A percentile compares a stretch with the other conserved stretches of the same genome.
Evolutionary conservation across 1,140 invertebrate genomes (phyloP).

Genomic region (Diprion similis): DNA sequence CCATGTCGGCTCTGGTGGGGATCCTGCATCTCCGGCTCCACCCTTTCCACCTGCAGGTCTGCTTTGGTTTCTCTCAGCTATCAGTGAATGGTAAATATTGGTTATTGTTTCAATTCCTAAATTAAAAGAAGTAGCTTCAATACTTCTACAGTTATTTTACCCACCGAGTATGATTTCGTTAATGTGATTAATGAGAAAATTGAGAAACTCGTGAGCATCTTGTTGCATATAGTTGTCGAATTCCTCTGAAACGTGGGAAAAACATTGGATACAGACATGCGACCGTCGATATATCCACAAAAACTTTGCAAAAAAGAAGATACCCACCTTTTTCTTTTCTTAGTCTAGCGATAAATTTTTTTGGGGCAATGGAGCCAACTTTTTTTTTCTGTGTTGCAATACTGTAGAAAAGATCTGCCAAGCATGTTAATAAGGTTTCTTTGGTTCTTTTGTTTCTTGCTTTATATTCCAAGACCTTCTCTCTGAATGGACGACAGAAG

Average conservation of each 20-base stretch:
- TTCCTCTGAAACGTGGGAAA: constrained; percentile 76
- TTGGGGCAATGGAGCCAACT: constrained; percentile 98
- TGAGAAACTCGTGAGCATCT: constrained; percentile 99
- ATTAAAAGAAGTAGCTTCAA: not conserved
- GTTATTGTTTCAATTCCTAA: constrained; percentile 14
- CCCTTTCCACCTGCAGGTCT: constrained; percentile 61
- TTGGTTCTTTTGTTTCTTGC: constrained; percentile 97
- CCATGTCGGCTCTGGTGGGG: constrained; percentile 92
- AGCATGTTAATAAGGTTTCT: constrained; percentile 96
- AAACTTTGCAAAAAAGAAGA: no score
- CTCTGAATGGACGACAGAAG: constrained; percentile 98
- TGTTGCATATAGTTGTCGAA: constrained; percentile 99
- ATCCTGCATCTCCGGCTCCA: constrained; percentile 52
- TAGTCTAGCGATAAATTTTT: constrained; percentile 98
- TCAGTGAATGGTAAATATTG: constrained; percentile 34
- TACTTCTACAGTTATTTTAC: constrained; percentile 37
- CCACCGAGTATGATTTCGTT: constrained; percentile 92
- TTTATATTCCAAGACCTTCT: constrained; percentile 98
- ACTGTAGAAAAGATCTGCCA: constrained; percentile 98
- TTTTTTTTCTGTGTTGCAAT: constrained; percentile 99
- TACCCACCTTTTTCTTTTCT: constrained; percentile 95
- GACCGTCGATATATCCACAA: not conserved
- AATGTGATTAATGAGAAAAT: constrained; percentile 97
- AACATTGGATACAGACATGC: constrained; percentile 13
- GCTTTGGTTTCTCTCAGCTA: constrained; percentile 82